Evolutionary conservation across 1,140 invertebrate species (phyloP).

Genomic region (Cryptotermes secundus): DNA sequence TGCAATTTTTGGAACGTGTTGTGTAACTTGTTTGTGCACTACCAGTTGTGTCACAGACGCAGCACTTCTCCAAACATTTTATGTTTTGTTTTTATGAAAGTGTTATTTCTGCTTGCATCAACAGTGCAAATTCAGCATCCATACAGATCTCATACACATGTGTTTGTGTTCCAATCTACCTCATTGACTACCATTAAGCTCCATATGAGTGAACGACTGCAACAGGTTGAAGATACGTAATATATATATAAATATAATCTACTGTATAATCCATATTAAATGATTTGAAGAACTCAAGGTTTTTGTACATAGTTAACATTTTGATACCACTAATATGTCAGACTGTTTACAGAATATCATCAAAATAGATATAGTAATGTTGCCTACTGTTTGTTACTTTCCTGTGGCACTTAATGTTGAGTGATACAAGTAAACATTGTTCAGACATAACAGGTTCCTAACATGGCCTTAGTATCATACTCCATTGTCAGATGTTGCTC

Average conservation of each 20-base stretch:
- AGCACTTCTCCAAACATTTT: neutral
- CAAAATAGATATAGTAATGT: constrained; percentile 10
- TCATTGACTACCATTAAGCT: neutral
- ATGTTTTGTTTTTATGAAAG: no score
- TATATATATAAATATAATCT: neutral
- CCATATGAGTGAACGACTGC: neutral
- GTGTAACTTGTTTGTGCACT: neutral
- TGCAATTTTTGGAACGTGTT: neutral
- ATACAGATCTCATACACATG: constrained; percentile 7
- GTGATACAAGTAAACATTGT: constrained; percentile 14
- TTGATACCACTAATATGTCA: neutral
- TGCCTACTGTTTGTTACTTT: constrained; percentile 19
- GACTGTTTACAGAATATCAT: constrained; percentile 16
- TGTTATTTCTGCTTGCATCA: neutral
- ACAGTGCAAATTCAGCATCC: neutral
- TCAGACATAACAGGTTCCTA: constrained; percentile 13
- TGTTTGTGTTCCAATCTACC: constrained; percentile 19
- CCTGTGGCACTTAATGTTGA: constrained; percentile 6
- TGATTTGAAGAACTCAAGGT: constrained; percentile 13
- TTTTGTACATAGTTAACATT: constrained; percentile 15
- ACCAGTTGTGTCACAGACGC: neutral
- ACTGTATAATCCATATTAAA: neutral
- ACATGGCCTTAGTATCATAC: constrained; percentile 12
- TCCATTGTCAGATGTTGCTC: neutral
- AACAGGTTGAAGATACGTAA: constrained; percentile 19